Conservation (phyloP, 2,797 vertebrate species). For the Semaprochilodus insignis region DNA sequence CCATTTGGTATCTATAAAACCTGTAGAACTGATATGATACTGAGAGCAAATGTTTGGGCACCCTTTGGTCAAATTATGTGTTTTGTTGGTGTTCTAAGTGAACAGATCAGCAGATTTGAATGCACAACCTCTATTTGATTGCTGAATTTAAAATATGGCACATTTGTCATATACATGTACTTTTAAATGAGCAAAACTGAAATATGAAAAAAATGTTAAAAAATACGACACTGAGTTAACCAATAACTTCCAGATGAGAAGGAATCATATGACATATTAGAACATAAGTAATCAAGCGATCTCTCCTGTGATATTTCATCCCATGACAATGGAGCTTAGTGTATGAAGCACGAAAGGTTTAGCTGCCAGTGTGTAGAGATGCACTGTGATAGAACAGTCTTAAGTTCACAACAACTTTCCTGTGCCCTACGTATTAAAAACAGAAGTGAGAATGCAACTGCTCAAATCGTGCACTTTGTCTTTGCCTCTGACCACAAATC, state of each 20-base stretch:
- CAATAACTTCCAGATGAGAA: not conserved
- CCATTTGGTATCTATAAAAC: too few relatives aligned
- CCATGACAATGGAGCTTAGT: not conserved
- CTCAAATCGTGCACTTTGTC: slow-evolving; percentile 13
- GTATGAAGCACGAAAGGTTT: not conserved
- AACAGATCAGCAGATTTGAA: too few relatives aligned
- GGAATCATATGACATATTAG: not conserved
- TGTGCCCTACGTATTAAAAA: not conserved
- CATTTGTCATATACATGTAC: too few relatives aligned
- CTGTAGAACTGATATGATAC: too few relatives aligned
- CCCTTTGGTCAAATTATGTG: too few relatives aligned
- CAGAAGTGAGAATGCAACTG: slow-evolving; percentile 40
- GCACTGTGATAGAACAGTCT: not conserved
- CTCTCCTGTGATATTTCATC: not conserved
- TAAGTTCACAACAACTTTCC: not conserved
- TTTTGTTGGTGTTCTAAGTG: too few relatives aligned
- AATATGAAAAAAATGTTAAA: too few relatives aligned
- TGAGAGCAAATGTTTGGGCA: too few relatives aligned
- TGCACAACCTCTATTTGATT: too few relatives aligned
- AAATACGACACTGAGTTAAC: not conserved
- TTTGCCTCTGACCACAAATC: slow-evolving; percentile 14
- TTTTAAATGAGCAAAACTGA: too few relatives aligned
- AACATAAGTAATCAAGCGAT: too few relatives aligned
- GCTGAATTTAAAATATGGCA: too few relatives aligned
- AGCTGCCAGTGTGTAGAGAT: not conserved